Base-by-base conservation (phyloP, 1,140 invertebrate genomes). In the Bombus huntii region DNA sequence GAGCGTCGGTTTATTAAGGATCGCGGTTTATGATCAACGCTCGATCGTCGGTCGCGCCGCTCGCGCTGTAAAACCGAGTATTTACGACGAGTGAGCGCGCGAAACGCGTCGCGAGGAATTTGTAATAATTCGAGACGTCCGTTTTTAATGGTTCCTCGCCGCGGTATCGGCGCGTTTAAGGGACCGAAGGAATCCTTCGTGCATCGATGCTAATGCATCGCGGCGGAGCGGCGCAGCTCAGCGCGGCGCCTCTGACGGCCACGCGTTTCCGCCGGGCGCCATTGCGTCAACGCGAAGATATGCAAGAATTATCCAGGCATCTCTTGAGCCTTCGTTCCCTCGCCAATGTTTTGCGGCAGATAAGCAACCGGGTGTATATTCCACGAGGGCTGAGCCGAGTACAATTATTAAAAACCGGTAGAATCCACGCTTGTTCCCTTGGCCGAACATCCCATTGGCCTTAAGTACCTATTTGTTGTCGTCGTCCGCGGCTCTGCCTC, bases 401-500 rank as follows among this genome's bases (percentile, higher is more conserved):
- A 82, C 87, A 90, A 91, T 91, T 91, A 91, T 91, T 90, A 90
- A 90, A 90, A 90, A 90, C 89, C 89, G 87, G 87, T 90, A 90
- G 88, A 90, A 90, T 90, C 81, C 83, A 88, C 83, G 88, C 89
- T 90, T 90, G 89, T 91, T 87, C 81, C 47, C 31, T 74, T 28
- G 76, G 10, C 62, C 66, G 84, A 87, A 88, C 89, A 88, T 90
- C 78, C 87, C 82, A 88, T 75, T 84, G 81, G 81, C 74, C 82
- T 88, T 90, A 90, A 91, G 89, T 90, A 90, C 89, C 89, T 91
- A 91, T 91, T 91, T 88, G 89, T 91, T 90, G 89, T 86, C 90
- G 89, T 91, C 89, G 89, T 81, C 59, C 25, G 65, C 71, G 70
- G 77, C 74, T 84, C 68, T 86, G 84, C 66, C 79, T 90, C 80